Conservation (phyloP, 2,113 vertebrate genomes). For the Oryzias celebensis region DNA sequence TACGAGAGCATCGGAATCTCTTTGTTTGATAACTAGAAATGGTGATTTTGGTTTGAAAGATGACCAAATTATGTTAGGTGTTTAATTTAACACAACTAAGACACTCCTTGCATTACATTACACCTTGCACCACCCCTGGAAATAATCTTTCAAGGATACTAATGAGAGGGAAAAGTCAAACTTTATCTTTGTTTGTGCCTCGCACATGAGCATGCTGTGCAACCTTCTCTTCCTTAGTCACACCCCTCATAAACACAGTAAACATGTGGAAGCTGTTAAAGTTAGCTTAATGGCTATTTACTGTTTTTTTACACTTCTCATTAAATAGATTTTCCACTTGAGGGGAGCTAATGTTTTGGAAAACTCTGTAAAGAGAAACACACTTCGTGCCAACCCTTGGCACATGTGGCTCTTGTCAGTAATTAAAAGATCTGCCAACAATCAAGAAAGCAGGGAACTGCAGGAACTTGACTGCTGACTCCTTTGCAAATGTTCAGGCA, state of each 20-base stretch:
- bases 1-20: conserved; percentile 40
- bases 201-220: conserved; percentile 28
- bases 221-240: conserved; percentile 65
- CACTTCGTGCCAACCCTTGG: conserved; percentile 64
- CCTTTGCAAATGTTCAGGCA: not conserved
- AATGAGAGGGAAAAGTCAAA: conserved; percentile 37
- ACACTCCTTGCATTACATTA: conserved; percentile 15
- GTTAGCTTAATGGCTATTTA: conserved; percentile 78
- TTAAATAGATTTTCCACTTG: conserved; percentile 79
- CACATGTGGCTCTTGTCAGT: conserved; percentile 57
- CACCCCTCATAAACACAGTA: conserved; percentile 71
- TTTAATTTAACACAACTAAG: conserved; percentile 12
- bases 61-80: conserved; percentile 30
- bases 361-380: conserved; percentile 70
- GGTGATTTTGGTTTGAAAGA: conserved; percentile 51
- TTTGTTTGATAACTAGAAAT: conserved; percentile 34
- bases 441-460: conserved; percentile 25
- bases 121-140: conserved; percentile 23
- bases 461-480: conserved; percentile 18
- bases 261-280: conserved; percentile 79
- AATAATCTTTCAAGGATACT: conserved; percentile 34
- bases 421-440: conserved; percentile 48
- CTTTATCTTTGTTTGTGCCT: conserved; percentile 15
- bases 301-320: conserved; percentile 76
- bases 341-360: conserved; percentile 77